Conservation (phyloP, 2,888 invertebrate species). For the Xanthia icteritia region DNA sequence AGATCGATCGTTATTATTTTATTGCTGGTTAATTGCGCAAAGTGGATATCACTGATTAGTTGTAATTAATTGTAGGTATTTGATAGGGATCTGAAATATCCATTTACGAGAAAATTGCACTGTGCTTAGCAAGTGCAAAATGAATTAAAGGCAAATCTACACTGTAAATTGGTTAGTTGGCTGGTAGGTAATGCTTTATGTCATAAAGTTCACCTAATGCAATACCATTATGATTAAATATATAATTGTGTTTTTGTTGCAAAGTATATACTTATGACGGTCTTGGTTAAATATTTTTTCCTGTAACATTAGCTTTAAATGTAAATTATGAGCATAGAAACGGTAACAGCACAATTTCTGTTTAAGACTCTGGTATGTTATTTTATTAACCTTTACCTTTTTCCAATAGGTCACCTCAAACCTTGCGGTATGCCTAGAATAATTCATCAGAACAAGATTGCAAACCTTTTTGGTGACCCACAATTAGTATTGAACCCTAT, state of each 20-base stretch:
- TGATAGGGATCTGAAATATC: slow-evolving; percentile 10
- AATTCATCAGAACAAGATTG: slow-evolving; percentile 12
- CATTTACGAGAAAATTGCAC: slow-evolving; percentile 4
- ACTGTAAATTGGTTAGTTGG: not conserved
- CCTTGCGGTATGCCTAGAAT: not conserved
- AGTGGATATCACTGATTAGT: slow-evolving; percentile 25
- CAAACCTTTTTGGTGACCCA: not conserved
- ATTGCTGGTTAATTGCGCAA: slow-evolving; percentile 12
- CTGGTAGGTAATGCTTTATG: not conserved
- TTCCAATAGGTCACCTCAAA: not conserved
- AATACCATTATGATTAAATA: not conserved
- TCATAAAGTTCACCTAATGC: not conserved
- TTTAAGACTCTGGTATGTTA: not conserved
- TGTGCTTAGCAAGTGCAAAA: not conserved
- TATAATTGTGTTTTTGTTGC: not conserved
- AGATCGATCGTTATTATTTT: slow-evolving; percentile 16
- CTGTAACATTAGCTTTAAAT: not conserved
- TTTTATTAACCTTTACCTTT: slow-evolving; percentile 14
- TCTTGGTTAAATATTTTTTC: not conserved
- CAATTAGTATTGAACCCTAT: not conserved
- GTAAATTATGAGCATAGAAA: not conserved
- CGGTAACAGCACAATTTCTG: not conserved
- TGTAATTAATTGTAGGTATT: slow-evolving; percentile 11
- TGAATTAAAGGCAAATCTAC: not conserved
- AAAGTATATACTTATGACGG: not conserved